Evolutionary conservation across 2,888 invertebrate genomes (phyloP).

Genomic region (Opisthograptis luteolata): DNA sequence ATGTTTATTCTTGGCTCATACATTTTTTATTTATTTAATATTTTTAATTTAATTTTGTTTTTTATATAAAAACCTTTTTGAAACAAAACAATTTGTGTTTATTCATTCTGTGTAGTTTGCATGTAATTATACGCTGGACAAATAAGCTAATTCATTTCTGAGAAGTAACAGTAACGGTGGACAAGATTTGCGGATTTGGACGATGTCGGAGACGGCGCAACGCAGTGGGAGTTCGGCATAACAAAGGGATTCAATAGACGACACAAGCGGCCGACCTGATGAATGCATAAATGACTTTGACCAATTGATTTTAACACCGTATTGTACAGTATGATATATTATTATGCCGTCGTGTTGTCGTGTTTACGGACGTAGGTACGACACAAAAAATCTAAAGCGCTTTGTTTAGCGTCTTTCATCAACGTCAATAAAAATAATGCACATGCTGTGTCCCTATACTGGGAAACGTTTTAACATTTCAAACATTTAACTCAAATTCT

Average conservation of each 20-base stretch:
- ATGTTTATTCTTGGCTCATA: slow-evolving; percentile 32
- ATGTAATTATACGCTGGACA: slow-evolving; percentile 4
- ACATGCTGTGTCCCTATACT: slow-evolving; percentile 27
- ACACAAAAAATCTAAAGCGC: slow-evolving; percentile 44
- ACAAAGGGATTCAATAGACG: slow-evolving; percentile 68
- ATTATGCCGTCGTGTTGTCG: slow-evolving; percentile 50
- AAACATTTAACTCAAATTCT: slow-evolving; percentile 45
- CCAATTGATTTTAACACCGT: slow-evolving; percentile 79
- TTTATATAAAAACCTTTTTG: slow-evolving; percentile 5
- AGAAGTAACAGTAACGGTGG: slow-evolving; percentile 45
- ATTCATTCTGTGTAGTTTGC: too few species aligned
- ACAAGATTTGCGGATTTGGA: slow-evolving; percentile 56
- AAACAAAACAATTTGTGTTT: slow-evolving; percentile 9
- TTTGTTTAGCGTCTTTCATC: slow-evolving; percentile 46
- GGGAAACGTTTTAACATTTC: slow-evolving; percentile 37
- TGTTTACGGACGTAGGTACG: slow-evolving; percentile 45
- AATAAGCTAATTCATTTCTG: slow-evolving; percentile 43
- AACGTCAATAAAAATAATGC: slow-evolving; percentile 36
- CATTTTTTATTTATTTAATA: slow-evolving; percentile 28
- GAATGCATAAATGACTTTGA: slow-evolving; percentile 75
- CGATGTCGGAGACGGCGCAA: slow-evolving; percentile 50
- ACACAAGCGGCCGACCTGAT: slow-evolving; percentile 52
- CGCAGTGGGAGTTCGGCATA: slow-evolving; percentile 68
- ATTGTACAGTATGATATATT: slow-evolving; percentile 56
- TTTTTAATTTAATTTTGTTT: slow-evolving; percentile 26